A percentile compares a stretch with the other conserved stretches of the same genome.
These are phyloP conservation scores for Drosophila santomea DNA, from an alignment of 1,140 invertebrate species.

Conservation along the genomic window DNA sequence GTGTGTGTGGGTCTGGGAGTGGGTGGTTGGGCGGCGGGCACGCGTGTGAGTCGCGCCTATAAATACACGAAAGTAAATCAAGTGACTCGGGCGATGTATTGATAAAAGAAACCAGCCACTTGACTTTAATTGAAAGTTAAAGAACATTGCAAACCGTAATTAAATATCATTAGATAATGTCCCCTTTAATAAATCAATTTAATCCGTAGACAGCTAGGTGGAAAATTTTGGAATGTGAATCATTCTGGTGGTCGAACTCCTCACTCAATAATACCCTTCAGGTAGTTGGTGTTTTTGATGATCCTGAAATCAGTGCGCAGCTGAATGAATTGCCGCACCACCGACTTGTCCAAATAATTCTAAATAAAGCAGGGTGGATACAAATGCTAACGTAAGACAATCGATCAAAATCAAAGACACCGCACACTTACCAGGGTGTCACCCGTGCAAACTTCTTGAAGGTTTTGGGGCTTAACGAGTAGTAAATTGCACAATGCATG, in stretches of 20 bases:
- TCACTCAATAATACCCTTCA: slow-evolving; percentile 81
- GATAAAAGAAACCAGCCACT: slow-evolving; percentile 65
- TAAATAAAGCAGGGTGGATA: slow-evolving; percentile 86
- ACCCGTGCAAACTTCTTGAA: slow-evolving; percentile 97
- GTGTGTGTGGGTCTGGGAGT: slow-evolving; percentile 19
- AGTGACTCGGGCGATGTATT: slow-evolving; percentile 31
- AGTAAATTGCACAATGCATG: slow-evolving; percentile 98
- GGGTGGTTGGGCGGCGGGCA: slow-evolving; percentile 29
- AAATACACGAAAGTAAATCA: slow-evolving; percentile 24
- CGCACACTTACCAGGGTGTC: slow-evolving; percentile 92
- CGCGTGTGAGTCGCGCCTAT: slow-evolving; percentile 23
- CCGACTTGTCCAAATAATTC: slow-evolving; percentile 94
- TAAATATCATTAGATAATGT: slow-evolving; percentile 56
- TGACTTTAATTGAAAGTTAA: slow-evolving; percentile 68
- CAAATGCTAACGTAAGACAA: slow-evolving; percentile 11
- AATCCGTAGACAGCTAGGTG: slow-evolving; percentile 37
- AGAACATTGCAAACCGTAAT: slow-evolving; percentile 47
- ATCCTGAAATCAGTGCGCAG: slow-evolving; percentile 90
- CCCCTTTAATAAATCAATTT: slow-evolving; percentile 42
- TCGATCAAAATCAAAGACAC: background rate
- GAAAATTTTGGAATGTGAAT: slow-evolving; percentile 70
- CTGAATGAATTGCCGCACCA: slow-evolving; percentile 96
- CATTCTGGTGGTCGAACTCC: slow-evolving; percentile 20
- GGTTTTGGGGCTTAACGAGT: slow-evolving; percentile 97
- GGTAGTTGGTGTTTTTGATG: slow-evolving; percentile 80